Base-by-base conservation (phyloP, 2,113 vertebrate species). In the Marcusenius ussheri region DNA sequence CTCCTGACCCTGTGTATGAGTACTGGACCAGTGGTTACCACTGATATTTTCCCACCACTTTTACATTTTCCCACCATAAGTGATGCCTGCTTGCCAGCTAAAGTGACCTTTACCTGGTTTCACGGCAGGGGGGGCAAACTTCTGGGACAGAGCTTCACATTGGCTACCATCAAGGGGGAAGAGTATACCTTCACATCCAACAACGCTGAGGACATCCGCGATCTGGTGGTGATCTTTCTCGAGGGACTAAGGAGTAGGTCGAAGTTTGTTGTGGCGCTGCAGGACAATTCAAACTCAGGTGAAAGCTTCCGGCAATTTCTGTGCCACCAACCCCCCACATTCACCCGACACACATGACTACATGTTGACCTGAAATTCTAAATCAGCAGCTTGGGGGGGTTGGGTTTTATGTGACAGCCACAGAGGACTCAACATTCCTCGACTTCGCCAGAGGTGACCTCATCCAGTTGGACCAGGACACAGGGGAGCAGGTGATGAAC, bases 131-230 rank as follows among this genome's bases (percentile, higher is more conserved):
- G 98, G 80, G 97, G 97, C 0, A 99, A 99, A 91, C 90, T 98
- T 83, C 97, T 96, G 70, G 96, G 97, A 27, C 98, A 99, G 94
- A 99, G 97, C 91, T 99, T 99, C 94, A 99, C 97, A 0, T 90
- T 99, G 94, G 97, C 98, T 5, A 99, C 98, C 90, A 98, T 99
- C 90, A 99, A 99, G 94, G 97, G 96, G 0, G 98, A 99, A 0
- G 98, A 99, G 91, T 99, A 97, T 93, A 99, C 98, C 53, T 99
- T 99, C 95, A 99, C 97, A 19, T 99, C 98, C 92, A 99, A 96
- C 95, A 99, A 99, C 0, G 97, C 98, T 0, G 98, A 99, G 90
- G 98, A 99, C 93, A 98, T 99, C 88, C 96, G 98, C 0, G 98
- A 98, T 93, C 96, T 99, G 2, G 98, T 99, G 92, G 98, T 99